Evolutionary conservation across 2,113 vertebrate genomes (phyloP), one percentile per base, ranked within the genome.

Genomic region (Cnemophilus loriae): DNA sequence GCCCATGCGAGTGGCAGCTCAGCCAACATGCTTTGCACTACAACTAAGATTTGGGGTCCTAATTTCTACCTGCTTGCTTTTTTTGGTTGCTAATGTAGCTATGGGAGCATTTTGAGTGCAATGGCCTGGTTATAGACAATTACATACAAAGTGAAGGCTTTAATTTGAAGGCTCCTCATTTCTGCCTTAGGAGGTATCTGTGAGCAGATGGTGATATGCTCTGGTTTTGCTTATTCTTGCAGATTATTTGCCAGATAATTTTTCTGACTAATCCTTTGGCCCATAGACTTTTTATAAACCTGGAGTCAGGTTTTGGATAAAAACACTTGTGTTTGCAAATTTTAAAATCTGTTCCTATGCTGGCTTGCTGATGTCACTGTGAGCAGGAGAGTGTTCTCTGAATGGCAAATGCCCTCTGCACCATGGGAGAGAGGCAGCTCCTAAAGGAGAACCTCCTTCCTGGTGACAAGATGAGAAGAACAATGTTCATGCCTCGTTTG

Each of bases 191-290:
- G 70, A 60, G 63, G 55, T 70, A 39, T 91, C 85, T 70, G 20
- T 87, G 85, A 96, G 60, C 92, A 96, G 92, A 88, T 97, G 92
- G 92, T 84, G 56, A 63, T 93, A 52, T 14, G 65, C 73, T 92
- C 90, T 68, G 64, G 32, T 53, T 93, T 87, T 97, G 91, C 93
- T 97, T 91, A 85, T 87, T 83, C 64, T 85, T 88, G 90, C 82
- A 95, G 83, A 78, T 96, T 93, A 95, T 93, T 92, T 95, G 87
- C 92, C 93, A 96, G 88, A 83, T 94, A 92, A 49, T 86, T 96
- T 87, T 93, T 92, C 92, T 95, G 96, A 95, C 76, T 94, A 92
- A 95, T 92, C 26, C 76, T 90, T 90, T 95, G 93, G 90, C 87
- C 92, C 53, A 68, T 22, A 71, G 73, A 47, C 42, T 97, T 85